These are phyloP conservation scores for Diadophis punctatus DNA, from an alignment of 2,113 vertebrate species.

Conservation along the genomic window DNA sequence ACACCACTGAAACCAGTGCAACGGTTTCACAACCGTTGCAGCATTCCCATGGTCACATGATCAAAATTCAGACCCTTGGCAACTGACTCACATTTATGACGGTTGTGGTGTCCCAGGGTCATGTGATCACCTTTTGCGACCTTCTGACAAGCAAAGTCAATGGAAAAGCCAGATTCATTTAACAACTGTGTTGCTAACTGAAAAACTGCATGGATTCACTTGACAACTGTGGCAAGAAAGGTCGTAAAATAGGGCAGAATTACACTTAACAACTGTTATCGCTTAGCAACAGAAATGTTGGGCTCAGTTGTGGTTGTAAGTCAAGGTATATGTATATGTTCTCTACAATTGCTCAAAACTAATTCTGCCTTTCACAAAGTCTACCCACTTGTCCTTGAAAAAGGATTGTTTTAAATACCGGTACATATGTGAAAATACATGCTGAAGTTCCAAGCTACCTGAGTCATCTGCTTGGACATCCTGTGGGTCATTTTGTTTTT, in stretches of 20 bases:
- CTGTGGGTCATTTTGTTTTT: neutral
- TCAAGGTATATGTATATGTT: neutral
- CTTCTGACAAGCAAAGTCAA: neutral
- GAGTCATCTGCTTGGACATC: neutral
- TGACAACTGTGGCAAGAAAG: neutral
- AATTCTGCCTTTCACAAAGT: neutral
- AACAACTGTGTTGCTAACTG: neutral
- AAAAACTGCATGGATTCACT: neutral
- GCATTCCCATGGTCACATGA: neutral
- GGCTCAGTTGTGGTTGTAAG: neutral
- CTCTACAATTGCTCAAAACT: neutral
- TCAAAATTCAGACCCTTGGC: neutral
- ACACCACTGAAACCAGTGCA: too few species aligned
- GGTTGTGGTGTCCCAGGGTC: neutral
- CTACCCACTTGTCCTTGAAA: neutral
- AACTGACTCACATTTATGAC: neutral
- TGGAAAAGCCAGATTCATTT: too few species aligned
- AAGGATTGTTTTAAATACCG: neutral
- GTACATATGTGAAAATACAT: neutral
- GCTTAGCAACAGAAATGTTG: neutral
- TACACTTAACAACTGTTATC: neutral
- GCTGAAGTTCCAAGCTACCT: neutral
- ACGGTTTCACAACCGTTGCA: neutral
- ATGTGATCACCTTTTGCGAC: neutral
- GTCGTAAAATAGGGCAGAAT: neutral